Conservation (phyloP, 2,113 vertebrate genomes). For the Microtus richardsoni region DNA sequence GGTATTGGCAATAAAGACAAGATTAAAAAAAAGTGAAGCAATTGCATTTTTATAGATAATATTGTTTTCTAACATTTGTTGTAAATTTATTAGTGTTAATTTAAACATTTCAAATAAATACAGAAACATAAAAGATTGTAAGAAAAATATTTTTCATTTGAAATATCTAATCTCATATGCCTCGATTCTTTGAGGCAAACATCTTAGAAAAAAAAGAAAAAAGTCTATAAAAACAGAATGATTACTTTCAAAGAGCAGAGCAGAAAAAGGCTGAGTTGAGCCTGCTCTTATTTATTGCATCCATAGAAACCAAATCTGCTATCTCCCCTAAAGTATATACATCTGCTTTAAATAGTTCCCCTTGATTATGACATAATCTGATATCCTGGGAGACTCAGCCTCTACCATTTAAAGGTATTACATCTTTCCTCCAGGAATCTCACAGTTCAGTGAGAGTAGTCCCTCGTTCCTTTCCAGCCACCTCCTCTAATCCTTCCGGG, state of each 20-base stretch:
- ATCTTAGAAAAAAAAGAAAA: constrained; percentile 26
- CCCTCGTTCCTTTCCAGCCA: not conserved
- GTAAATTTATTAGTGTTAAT: constrained; percentile 49
- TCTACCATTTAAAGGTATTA: constrained; percentile 1
- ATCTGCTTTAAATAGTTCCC: constrained; percentile 31
- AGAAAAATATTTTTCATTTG: constrained; percentile 56
- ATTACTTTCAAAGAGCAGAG: constrained; percentile 2
- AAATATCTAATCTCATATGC: constrained; percentile 22
- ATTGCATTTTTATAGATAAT: not conserved
- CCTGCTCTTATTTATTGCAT: constrained; percentile 47
- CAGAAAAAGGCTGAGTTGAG: not conserved
- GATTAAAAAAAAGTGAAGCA: not conserved
- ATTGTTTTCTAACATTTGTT: not conserved
- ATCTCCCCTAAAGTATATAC: not conserved
- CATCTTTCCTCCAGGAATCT: constrained; percentile 6
- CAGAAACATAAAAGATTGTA: constrained; percentile 29
- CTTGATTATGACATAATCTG: constrained; percentile 40
- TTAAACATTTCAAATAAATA: constrained; percentile 9
- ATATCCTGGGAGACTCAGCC: constrained; percentile 44
- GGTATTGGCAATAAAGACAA: not conserved
- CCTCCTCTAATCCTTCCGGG: not conserved
- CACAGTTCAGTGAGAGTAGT: not conserved
- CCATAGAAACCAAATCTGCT: constrained; percentile 40
- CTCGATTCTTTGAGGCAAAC: constrained; percentile 48
- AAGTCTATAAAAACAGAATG: not conserved